phyloP scores from a whole-genome alignment of 2,888 invertebrate genomes.

The Pardosa pseudoannulata region DNA sequence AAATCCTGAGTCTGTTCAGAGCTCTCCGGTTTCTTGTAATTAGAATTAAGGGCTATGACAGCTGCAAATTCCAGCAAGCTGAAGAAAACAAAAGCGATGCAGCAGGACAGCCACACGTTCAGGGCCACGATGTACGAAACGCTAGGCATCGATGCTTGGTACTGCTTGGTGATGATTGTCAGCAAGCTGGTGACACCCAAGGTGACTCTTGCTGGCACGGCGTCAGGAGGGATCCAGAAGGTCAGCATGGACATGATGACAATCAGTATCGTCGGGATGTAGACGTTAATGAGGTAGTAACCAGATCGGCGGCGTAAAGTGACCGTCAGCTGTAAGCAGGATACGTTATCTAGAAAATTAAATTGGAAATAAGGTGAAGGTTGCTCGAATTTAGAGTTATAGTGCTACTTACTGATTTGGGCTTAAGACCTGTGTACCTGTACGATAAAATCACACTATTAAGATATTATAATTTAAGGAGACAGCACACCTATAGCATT shows the following conservation, averaged over 20 bases:
- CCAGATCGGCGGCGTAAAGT: slow-evolving; percentile 54
- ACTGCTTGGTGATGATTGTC: slow-evolving; percentile 79
- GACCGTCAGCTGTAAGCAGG: slow-evolving; percentile 29
- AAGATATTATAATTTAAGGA: too few relatives aligned
- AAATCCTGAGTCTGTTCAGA: background rate
- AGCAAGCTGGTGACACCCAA: slow-evolving; percentile 88
- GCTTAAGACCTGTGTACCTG: too few relatives aligned
- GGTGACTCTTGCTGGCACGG: slow-evolving; percentile 72
- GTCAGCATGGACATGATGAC: slow-evolving; percentile 72
- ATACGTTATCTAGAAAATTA: slow-evolving; percentile 9
- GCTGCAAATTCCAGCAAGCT: slow-evolving; percentile 74
- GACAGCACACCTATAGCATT: too few relatives aligned
- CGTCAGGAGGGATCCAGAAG: slow-evolving; percentile 73
- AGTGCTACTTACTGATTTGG: too few relatives aligned
- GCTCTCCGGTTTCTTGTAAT: background rate
- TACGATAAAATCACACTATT: too few relatives aligned
- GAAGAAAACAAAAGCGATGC: slow-evolving; percentile 75
- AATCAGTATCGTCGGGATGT: slow-evolving; percentile 71
- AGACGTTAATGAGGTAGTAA: slow-evolving; percentile 66
- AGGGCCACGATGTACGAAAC: slow-evolving; percentile 76
- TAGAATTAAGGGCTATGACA: slow-evolving; percentile 50
- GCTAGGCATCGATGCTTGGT: slow-evolving; percentile 56
- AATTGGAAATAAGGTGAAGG: too few relatives aligned
- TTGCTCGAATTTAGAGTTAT: too few relatives aligned
- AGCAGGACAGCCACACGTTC: slow-evolving; percentile 75